Conservation (phyloP, 2,797 vertebrate genomes). For the Phyllotis vaccarum region DNA sequence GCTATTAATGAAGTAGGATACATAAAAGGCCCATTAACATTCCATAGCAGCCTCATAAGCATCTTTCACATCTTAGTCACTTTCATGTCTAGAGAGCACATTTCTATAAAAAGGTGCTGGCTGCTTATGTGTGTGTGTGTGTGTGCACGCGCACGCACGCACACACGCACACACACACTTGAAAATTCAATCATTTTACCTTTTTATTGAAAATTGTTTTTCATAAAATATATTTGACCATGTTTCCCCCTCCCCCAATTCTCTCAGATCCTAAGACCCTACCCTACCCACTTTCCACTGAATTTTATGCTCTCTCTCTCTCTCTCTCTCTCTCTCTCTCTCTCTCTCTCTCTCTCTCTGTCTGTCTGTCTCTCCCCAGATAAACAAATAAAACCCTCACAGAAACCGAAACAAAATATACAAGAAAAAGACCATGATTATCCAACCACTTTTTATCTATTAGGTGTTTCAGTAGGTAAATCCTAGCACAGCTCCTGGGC, state of each 20-base stretch:
- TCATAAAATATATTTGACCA: not conserved
- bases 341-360: no score
- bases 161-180: not conserved
- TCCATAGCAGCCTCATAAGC: constrained; percentile 71
- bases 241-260: not conserved
- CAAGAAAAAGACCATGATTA: not conserved
- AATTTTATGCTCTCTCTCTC: not conserved
- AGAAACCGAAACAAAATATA: not conserved
- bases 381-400: not conserved
- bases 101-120: constrained; percentile 54
- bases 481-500: not conserved
- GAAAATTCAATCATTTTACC: no score
- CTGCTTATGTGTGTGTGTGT: not conserved
- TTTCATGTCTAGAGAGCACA: constrained; percentile 67
- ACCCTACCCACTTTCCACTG: not conserved
- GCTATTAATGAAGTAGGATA: constrained; percentile 79
- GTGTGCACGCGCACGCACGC: not conserved
- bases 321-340: not conserved
- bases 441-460: not conserved
- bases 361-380: not conserved
- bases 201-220: not conserved
- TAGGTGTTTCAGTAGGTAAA: not conserved
- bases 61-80: constrained; percentile 71
- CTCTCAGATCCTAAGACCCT: not conserved
- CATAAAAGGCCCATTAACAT: constrained; percentile 79